Base-by-base conservation (phyloP, 2,888 invertebrate species). In the Acleris laterana region DNA sequence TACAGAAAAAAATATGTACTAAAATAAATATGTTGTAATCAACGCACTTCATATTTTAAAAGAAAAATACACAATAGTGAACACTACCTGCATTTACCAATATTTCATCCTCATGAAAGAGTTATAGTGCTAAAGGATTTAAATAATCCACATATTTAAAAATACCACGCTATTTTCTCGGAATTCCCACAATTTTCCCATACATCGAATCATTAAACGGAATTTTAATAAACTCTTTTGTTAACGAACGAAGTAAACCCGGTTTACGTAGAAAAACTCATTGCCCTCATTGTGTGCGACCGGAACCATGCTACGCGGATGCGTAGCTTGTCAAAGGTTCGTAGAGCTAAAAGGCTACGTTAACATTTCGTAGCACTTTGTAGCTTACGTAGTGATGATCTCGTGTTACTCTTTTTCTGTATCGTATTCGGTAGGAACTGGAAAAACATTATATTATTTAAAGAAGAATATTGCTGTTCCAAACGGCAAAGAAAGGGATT, bases 201-300 rank as follows among this genome's bases (percentile, higher is more conserved):
- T 19, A 38, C 19, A 49, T 55, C 51, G 53, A 53, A 44, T 65
- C 55, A 65, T 65, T 65, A 65, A 65, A 49, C 49, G 42, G 55
- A 49, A 55, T 65, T 65, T 65, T 50, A 60, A 65, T 65, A 60
- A 65, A 60, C 60, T 59, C 60, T 55, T 64, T 55, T 25, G 17
- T 65, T 55, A 25, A 46, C 48, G 52, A 20, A 22, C 28, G 1
- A 59, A 60, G 48, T 49, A 38, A 46, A 42, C 55, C 22, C 49
- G 50, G 49, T 59, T 50, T 50, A 60, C 28, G 20, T 50, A 25
- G 11, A 50, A 51, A 60, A 51, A 48, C 16, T 38, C 44, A 19
- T 25, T 38, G 17, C 46, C 52, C 32, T 44, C n/a, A 25, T n/a
- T 53, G 52, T 53, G 32, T 20, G 50, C 5, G 25, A 60, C 38